Percentiles rank a stretch among this genome's conserved stretches.
Conservation (phyloP, 1,140 invertebrate species). For the Aphelenchoides avenae region DNA sequence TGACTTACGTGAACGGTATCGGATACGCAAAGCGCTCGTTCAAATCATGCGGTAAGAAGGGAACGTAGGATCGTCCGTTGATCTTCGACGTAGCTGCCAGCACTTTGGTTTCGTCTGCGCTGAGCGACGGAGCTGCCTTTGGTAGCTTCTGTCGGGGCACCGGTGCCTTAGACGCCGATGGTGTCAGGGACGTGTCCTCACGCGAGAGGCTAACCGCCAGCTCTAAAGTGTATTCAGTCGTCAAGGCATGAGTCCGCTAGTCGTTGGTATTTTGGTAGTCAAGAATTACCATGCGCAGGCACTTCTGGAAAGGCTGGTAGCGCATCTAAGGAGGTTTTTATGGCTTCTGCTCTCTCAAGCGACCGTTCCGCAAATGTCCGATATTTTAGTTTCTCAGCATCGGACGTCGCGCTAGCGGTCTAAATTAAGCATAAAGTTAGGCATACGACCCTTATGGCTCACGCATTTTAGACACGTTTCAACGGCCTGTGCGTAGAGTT, state of each 20-base stretch:
- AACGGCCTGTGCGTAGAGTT: slow-evolving; percentile 80
- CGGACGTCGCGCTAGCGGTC: slow-evolving; percentile 66
- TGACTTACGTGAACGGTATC: slow-evolving; percentile 64
- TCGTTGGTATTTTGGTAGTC: slow-evolving; percentile 13
- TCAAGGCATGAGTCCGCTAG: slow-evolving; percentile 1
- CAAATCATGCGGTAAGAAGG: slow-evolving; percentile 84
- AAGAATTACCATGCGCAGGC: slow-evolving; percentile 8
- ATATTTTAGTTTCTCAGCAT: slow-evolving; percentile 68
- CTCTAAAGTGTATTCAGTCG: neutral
- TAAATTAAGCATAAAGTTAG: slow-evolving; percentile 48
- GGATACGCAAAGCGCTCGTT: slow-evolving; percentile 71
- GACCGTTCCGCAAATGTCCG: slow-evolving; percentile 70
- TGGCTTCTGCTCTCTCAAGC: slow-evolving; percentile 65
- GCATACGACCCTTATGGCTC: slow-evolving; percentile 61
- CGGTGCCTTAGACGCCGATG: too few species aligned
- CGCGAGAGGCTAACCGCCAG: too few species aligned
- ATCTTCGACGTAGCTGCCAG: slow-evolving; percentile 73
- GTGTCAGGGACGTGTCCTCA: too few species aligned
- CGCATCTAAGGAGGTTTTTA: slow-evolving; percentile 5
- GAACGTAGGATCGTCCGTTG: slow-evolving; percentile 83
- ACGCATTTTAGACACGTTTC: slow-evolving; percentile 75
- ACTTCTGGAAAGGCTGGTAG: slow-evolving; percentile 26
- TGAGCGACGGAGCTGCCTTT: slow-evolving; percentile 13
- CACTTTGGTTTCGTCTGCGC: slow-evolving; percentile 42
- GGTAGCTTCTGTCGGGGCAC: neutral